Base-by-base conservation (phyloP, 2,888 invertebrate genomes). In the Orgyia antiqua region DNA sequence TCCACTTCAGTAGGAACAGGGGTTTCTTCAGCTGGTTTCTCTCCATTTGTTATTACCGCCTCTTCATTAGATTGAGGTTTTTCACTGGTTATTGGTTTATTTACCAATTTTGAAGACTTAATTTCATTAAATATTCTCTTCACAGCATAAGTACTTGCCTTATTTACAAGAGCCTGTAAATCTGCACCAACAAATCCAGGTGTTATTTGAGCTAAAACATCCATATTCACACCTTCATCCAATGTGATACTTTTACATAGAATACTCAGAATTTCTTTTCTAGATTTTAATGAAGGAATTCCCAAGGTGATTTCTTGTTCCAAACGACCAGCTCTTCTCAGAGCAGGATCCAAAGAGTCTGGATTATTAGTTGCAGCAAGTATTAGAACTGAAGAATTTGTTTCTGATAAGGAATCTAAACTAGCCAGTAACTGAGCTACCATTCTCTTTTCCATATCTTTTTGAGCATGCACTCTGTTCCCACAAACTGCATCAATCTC, bases 141-240 rank as follows among this genome's bases (percentile, higher is more conserved):
- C 0, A 97, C 93, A 24, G 97, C 97, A 49, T 91, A 90, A 68
- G 95, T 93, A 6, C 95, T 94, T 2, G 98, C 96, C 75, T 97
- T 95, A 42, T 95, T 89, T 0, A 94, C 91, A 31, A 98, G 84
- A 0, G 95, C 92, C 69, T 93, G 89, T 48, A 99, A 83, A 88
- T 99, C 98, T 3, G 96, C 97, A 8, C 98, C 99, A 18, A 98
- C 98, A 87, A 93, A 99, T 1, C 99, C 99, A 0, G 99, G 99
- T 4, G 97, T 97, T 29, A 93, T 87, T 54, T 92, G 91, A 12
- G 97, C 96, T 41, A 99, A 77, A 28, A 87, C 78, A 33, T 89
- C 82, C 58, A 92, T 91, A 67, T 93, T 91, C 49, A 98, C 89
- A 53, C 91, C 90, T 2, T 90, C 78, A 37, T 89, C 84, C 25